Evolutionary conservation across 1,140 invertebrate genomes (phyloP).

Genomic region (Drosophila sp.): DNA sequence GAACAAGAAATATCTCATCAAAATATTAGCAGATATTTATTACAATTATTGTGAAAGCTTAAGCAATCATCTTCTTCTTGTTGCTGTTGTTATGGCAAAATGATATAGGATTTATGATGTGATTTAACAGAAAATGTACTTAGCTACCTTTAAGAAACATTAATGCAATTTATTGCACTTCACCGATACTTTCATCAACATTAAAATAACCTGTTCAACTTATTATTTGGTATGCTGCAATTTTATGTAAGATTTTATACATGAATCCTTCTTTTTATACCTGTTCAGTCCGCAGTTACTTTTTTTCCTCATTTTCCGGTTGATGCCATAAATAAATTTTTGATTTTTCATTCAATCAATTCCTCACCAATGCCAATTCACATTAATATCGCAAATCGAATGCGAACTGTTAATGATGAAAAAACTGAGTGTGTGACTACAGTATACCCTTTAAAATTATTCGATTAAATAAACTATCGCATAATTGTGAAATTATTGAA

Average conservation of each 20-base stretch:
- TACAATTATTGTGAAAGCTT: conserved; percentile 21
- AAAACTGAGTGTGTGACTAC: not conserved
- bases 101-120: no score
- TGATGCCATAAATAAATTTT: conserved; percentile 15
- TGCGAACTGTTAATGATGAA: conserved; percentile 8
- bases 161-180: no score
- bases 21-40: conserved; percentile 51
- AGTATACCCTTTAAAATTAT: conserved; percentile 2
- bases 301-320: conserved; percentile 6
- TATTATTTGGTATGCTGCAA: no score
- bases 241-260: not conserved
- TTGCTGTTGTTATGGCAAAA: no score
- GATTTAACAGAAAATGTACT: no score
- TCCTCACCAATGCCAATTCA: conserved; percentile 13
- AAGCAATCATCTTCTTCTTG: not conserved
- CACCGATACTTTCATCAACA: no score
- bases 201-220: no score
- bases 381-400: conserved; percentile 11
- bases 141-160: no score
- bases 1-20: conserved; percentile 25
- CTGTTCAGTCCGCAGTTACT: not conserved
- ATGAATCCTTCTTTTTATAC: not conserved
- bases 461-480: no score
- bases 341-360: conserved; percentile 18
- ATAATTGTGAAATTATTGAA: no score